Base-by-base conservation (phyloP, 2,113 vertebrate species). In the Oxyruncus cristatus region DNA sequence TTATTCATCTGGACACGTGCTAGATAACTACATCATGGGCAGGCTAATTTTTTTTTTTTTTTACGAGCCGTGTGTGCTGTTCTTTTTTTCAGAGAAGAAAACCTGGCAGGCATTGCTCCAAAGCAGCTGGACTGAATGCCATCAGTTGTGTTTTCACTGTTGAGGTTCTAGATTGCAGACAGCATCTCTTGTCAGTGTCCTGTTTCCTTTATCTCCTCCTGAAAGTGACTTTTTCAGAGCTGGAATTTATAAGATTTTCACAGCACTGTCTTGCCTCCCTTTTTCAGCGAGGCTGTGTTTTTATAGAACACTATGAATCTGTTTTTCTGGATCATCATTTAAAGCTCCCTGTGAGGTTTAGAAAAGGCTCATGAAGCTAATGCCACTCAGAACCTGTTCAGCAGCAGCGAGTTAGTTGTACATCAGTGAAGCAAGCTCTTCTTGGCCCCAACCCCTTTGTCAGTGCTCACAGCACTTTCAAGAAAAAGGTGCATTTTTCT, bases 401-500 rank as follows among this genome's bases (percentile, higher is more conserved):
- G 52, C 68, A 46, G 62, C 73, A 89, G 78, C 72, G 62, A 12
- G 89, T 61, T 73, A 12, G 91, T 58, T 76, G 77, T 86, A 55
- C 83, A 67, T 84, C 85, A 52, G 68, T 35, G 94, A 82, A 88
- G 73, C 68, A 83, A 92, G 32, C 49, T 61, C 61, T 65, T 39
- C 63, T 55, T 42, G 55, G 67, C 63, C 59, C 35, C 55, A 49
- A 3, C 44, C 14, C 11, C 61, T 61, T 58, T 63, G 58, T 66
- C 59, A 61, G n/a, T n/a, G 49, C 37, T 21, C 59, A 17, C 20
- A 46, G 75, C 72, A 91, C 89, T 95, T 96, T 94, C 89, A 77
- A 95, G 97, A 88, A 92, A 68, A 92, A 95, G 92, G 76, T 92
- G 37, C 30, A 2, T 93, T 96, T 95, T 58, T 77, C 50, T 68